A percentile compares a stretch with the other conserved stretches of the same genome.
Evolutionary conservation across 1,140 invertebrate species (phyloP).

Genomic region (Neotoxoptera formosana): DNA sequence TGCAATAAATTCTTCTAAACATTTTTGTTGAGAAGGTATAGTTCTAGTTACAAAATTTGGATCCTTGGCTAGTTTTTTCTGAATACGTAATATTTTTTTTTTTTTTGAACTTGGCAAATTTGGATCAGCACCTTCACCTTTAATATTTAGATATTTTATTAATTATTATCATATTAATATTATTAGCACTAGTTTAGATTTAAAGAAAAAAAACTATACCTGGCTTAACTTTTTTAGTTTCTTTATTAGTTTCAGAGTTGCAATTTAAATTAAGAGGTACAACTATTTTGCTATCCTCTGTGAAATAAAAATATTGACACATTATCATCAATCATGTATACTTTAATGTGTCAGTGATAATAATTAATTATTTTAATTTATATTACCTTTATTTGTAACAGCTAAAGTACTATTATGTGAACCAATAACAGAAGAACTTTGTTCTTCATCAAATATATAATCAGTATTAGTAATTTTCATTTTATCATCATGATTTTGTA

Average conservation of each 20-base stretch:
- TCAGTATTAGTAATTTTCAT: constrained; percentile 32
- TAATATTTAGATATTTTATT: background rate
- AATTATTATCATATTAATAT: background rate
- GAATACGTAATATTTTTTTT: constrained; percentile 41
- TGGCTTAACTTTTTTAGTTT: constrained; percentile 26
- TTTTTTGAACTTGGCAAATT: constrained; percentile 64
- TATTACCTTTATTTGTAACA: background rate
- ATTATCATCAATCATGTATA: background rate
- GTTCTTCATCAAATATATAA: background rate
- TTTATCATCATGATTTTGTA: constrained; percentile 25
- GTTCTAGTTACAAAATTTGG: constrained; percentile 26
- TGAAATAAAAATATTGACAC: background rate
- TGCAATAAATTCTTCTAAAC: constrained; percentile 44
- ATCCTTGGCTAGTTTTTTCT: constrained; percentile 41
- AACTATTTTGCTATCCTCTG: background rate
- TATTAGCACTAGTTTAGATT: too few relatives aligned
- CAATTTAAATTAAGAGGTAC: background rate
- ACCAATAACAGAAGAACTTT: background rate
- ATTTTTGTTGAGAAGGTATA: background rate
- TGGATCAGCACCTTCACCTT: constrained; percentile 65
- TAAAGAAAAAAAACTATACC: background rate
- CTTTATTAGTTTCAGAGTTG: background rate
- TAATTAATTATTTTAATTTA: background rate
- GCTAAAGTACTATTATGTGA: background rate
- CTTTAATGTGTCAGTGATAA: background rate